Conservation (phyloP, 2,113 vertebrate species). For the Lepisosteus oculatus region DNA sequence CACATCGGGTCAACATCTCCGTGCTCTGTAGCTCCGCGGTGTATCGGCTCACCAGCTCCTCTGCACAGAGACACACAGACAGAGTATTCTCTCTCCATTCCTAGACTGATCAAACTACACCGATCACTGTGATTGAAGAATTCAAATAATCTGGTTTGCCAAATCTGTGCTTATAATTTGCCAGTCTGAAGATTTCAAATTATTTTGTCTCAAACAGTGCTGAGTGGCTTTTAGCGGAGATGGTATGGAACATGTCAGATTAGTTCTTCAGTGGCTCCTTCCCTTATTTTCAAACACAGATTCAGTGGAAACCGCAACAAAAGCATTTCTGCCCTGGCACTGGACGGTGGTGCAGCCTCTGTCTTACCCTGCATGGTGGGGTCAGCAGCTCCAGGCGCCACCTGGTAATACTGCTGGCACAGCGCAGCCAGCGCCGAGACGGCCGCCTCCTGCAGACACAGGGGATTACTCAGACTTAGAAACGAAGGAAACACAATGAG, state of each 20-base stretch:
- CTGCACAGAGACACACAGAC: constrained; percentile 49
- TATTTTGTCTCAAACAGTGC: too few relatives aligned
- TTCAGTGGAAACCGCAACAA: background rate
- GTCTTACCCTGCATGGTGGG: constrained; percentile 70
- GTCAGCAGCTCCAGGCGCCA: constrained; percentile 56
- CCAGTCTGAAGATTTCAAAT: too few relatives aligned
- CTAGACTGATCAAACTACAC: too few relatives aligned
- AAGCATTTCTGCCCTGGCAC: too few relatives aligned
- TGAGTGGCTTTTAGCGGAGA: too few relatives aligned
- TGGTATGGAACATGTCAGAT: background rate
- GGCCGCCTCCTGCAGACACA: constrained; percentile 64
- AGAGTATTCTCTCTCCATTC: background rate
- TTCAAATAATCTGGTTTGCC: too few relatives aligned
- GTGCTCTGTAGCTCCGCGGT: constrained; percentile 68
- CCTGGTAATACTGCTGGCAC: constrained; percentile 75
- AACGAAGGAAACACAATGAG: too few relatives aligned
- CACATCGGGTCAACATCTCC: constrained; percentile 80
- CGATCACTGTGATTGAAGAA: too few relatives aligned
- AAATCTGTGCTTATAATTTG: too few relatives aligned
- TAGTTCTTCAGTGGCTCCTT: background rate
- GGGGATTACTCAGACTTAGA: background rate
- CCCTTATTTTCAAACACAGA: background rate
- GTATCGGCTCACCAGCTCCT: constrained; percentile 71
- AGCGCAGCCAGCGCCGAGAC: constrained; percentile 76
- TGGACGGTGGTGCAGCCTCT: too few relatives aligned